Evolutionary conservation across 2,888 invertebrate genomes (phyloP).

Genomic region (Hyposoter dolosus): DNA sequence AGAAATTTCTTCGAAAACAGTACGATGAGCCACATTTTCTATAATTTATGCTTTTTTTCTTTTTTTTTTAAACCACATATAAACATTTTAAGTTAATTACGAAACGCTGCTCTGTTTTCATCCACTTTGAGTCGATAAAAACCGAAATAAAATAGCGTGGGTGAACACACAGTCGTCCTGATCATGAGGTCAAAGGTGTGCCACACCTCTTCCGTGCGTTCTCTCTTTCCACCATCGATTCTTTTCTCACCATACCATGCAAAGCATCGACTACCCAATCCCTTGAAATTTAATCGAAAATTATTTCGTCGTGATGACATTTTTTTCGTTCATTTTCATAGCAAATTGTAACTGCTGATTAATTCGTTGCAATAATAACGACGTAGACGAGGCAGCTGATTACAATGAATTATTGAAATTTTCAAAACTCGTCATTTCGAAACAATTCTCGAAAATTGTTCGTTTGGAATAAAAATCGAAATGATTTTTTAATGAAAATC

Average conservation of each 20-base stretch:
- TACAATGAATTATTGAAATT: too few relatives aligned
- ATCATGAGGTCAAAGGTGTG: constrained; percentile 13
- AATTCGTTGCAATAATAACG: too few relatives aligned
- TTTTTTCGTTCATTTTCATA: background rate
- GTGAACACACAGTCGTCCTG: background rate
- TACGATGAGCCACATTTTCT: background rate
- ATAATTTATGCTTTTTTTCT: background rate
- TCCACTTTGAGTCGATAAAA: background rate
- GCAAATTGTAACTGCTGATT: too few relatives aligned
- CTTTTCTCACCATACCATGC: background rate
- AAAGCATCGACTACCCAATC: background rate
- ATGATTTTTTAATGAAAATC: background rate
- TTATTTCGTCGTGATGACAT: background rate
- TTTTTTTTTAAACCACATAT: background rate
- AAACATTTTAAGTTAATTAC: background rate
- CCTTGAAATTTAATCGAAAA: background rate
- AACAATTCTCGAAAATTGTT: too few relatives aligned
- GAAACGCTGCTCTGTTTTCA: background rate
- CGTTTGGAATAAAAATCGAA: background rate
- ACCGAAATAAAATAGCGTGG: background rate
- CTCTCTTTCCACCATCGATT: constrained; percentile 26
- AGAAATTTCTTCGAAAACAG: background rate
- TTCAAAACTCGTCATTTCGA: too few relatives aligned
- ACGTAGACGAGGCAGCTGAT: too few relatives aligned
- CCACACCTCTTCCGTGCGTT: constrained; percentile 38